phyloP scores from a whole-genome alignment of 2,888 invertebrate genomes.

The Ennomos erosarius region DNA sequence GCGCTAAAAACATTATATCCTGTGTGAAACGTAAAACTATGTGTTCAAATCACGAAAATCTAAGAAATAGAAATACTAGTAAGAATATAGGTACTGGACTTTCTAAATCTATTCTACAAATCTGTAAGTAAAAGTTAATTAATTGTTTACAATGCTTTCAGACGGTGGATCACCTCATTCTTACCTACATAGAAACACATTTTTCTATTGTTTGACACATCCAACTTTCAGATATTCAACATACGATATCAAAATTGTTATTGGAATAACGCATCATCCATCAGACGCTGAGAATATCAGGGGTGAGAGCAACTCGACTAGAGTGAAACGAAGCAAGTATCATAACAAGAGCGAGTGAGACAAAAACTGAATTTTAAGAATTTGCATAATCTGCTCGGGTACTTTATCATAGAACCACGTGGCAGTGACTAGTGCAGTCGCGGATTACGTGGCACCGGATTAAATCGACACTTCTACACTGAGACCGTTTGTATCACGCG shows the following conservation, averaged over 20 bases:
- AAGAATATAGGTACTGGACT: too few relatives aligned
- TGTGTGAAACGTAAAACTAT: too few relatives aligned
- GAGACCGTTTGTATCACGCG: constrained; percentile 61
- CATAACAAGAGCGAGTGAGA: constrained; percentile 57
- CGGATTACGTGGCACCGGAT: constrained; percentile 76
- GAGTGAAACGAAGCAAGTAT: constrained; percentile 56
- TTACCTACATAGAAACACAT: background rate
- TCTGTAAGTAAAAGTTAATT: background rate
- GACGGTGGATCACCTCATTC: background rate
- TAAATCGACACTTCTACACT: constrained; percentile 66
- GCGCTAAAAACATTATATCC: too few relatives aligned
- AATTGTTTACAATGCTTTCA: background rate
- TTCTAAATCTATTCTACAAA: too few relatives aligned
- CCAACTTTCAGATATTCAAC: constrained; percentile 75
- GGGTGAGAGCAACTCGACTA: constrained; percentile 71
- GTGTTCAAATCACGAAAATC: too few relatives aligned
- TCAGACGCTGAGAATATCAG: constrained; percentile 75
- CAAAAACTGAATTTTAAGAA: constrained; percentile 73
- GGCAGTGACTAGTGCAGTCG: constrained; percentile 84
- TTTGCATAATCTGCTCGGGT: constrained; percentile 84
- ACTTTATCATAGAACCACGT: constrained; percentile 85
- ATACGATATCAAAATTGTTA: constrained; percentile 83
- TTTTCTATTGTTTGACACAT: constrained; percentile 46
- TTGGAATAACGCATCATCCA: constrained; percentile 85
- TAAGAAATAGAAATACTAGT: too few relatives aligned